Percentiles rank a stretch among this genome's conserved stretches.
phyloP scores from a whole-genome alignment of 2,113 vertebrate species.

The Paracanthobrama guichenoti region DNA sequence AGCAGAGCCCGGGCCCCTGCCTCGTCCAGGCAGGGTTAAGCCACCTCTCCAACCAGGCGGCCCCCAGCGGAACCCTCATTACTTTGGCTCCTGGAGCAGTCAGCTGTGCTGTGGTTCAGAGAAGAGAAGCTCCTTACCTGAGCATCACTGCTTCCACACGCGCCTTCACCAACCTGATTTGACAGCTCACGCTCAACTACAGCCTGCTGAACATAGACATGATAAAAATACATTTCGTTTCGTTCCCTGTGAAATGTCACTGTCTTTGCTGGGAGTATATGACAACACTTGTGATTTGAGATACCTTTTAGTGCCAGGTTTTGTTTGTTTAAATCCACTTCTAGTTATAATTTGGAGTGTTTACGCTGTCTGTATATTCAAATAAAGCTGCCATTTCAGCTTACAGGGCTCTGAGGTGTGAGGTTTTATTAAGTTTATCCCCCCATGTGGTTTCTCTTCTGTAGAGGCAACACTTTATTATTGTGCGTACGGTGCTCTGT shows the following conservation, averaged over 20 bases:
- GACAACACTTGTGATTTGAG: conserved; percentile 4
- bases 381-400: conserved; percentile 11
- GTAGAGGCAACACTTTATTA: conserved; percentile 4
- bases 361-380: conserved; percentile 2
- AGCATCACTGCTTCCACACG: conserved; percentile 49
- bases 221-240: conserved; percentile 1
- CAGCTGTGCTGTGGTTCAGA: conserved; percentile 58
- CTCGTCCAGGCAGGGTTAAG: conserved; percentile 68
- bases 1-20: conserved; percentile 60
- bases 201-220: background rate
- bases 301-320: background rate
- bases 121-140: conserved; percentile 61
- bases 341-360: background rate
- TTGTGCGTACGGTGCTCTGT: background rate
- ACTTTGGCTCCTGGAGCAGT: conserved; percentile 67
- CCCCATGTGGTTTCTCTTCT: conserved; percentile 13
- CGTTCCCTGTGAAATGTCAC: background rate
- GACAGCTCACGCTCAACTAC: conserved; percentile 33
- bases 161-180: conserved; percentile 18
- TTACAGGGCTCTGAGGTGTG: background rate
- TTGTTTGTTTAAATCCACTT: background rate
- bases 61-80: conserved; percentile 76
- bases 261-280: background rate
- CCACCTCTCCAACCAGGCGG: conserved; percentile 71
- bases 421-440: conserved; percentile 9